These are phyloP conservation scores for Sebastes schlegelii DNA, from an alignment of 2,113 vertebrate species.

Conservation along the genomic window DNA sequence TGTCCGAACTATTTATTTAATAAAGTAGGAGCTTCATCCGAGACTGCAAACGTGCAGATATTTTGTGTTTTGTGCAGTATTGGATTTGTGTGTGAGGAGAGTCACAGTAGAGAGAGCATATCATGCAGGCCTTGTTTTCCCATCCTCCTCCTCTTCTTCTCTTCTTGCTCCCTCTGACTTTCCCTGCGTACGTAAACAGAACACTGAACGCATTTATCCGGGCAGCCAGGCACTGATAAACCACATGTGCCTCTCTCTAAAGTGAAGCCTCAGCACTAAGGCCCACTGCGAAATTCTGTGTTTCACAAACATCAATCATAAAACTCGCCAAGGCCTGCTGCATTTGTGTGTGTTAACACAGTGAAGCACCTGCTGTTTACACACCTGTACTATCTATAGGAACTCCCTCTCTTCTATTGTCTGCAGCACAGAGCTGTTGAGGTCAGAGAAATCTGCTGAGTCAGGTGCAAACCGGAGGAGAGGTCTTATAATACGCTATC, in stretches of 20 bases:
- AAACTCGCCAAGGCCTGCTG: conserved; percentile 1
- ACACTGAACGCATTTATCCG: conserved; percentile 45
- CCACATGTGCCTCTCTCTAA: conserved; percentile 59
- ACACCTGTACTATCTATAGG: conserved; percentile 74
- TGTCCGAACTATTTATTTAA: conserved; percentile 38
- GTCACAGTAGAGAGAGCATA: conserved; percentile 19
- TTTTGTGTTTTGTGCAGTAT: conserved; percentile 44
- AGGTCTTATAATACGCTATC: conserved; percentile 53
- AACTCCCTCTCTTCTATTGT: conserved; percentile 60
- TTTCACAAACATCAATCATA: conserved; percentile 76
- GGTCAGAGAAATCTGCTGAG: conserved; percentile 72
- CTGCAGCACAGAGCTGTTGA: conserved; percentile 63
- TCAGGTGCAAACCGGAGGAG: conserved; percentile 54
- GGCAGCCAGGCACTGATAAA: conserved; percentile 69
- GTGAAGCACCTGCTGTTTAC: conserved; percentile 72
- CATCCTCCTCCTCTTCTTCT: neutral
- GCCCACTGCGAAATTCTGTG: conserved; percentile 65
- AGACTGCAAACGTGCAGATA: conserved; percentile 50
- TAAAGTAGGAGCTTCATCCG: conserved; percentile 23
- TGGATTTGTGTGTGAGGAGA: conserved; percentile 36
- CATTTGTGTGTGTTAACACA: conserved; percentile 21
- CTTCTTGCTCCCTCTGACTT: conserved; percentile 4
- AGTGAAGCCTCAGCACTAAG: conserved; percentile 83
- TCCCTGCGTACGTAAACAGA: conserved; percentile 46
- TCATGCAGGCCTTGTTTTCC: conserved; percentile 25